Evolutionary conservation across 37 sponge, comb jelly and placozoan species (phyloP), one percentile per base, ranked within the genome.

Genomic region (Geodia barretti): DNA sequence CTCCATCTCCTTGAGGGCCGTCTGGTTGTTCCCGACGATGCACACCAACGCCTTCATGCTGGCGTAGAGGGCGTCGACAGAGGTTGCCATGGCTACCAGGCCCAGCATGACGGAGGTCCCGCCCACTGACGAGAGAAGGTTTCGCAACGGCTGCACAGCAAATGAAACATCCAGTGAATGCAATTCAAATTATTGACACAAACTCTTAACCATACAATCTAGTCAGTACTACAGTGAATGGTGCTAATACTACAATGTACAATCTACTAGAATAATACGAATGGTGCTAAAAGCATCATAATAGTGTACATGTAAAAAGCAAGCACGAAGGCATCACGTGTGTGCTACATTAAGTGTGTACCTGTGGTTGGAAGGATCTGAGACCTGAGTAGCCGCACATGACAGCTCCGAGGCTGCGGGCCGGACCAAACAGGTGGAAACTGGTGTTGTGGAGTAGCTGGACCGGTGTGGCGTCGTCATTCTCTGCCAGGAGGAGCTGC

Each of bases 21-120:
- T 42, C 34, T 60, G 38, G 66, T 94, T 96, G 58, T 90, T 80
- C 32, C 87, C 89, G 5, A 96, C 83, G 58, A 88, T 90, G 68
- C 92, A 96, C 84, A 94, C 95, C 84, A 93, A 64, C 4, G 89
- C 95, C 81, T 96, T 96, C 85, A 96, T 92, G 19, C 94, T 75
- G 20, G 97, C 97, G 78, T 96, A 96, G 37, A 96, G 89, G 26
- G 70, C 73, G 31, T 93, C 94, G 60, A 91, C 92, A 40, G 89
- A 91, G 64, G 80, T 90, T 62, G 97, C 92, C 97, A 94, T 94
- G 62, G 94, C 94, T 71, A 96, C 86, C 69, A 96, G 83, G 4
- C 97, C 94, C 39, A 96, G 87, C 82, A 96, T 66, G 58, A 93
- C 94, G 30, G 79, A 71, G 28, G 92, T 94, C 1, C 97, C 97